Base-by-base conservation (phyloP, 2,113 vertebrate species). In the Tamias sibiricus region DNA sequence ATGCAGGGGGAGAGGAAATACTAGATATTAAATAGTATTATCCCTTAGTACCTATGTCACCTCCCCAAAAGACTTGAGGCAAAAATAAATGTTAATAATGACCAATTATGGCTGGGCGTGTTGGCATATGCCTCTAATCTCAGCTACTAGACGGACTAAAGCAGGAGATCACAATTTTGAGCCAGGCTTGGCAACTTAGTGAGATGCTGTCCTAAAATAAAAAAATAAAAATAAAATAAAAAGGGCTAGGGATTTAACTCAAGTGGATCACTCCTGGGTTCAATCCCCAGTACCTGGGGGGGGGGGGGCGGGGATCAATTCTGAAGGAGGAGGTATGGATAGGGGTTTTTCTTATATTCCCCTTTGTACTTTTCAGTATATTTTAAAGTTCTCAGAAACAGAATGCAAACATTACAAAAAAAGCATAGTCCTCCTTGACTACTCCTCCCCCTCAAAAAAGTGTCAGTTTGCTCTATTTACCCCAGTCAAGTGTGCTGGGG, bases 341-440 rank as follows among this genome's bases (percentile, higher is more conserved):
- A 94, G 26, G 32, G 10, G 28, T 40, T 85, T 72, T n/a, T 77
- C 32, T 57, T 49, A 1, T 80, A 92, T 76, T 94, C 69, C 42
- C 94, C 66, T 80, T 68, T 86, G 13, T 86, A 86, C 30, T 90
- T 72, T 40, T 92, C 52, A 74, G 75, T 64, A 8, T 83, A 83
- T 49, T 87, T 94, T 54, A 69, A 62, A 76, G 92, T 81, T 92
- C 85, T 96, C 75, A 92, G 57, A 68, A 92, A 71, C 42, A 90
- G 44, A 94, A 92, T 57, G 42, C 13, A 62, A 89, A 87, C 14
- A 86, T 72, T 91, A 79, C 26, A 82, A 85, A 95, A 76, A 90
- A 71, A 17, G 37, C 86, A 8, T 71, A 72, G 14, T 87, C 82
- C 62, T 5, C 28, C 32, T 49, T 72, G 32, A 87, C 64, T 10